phyloP scores from a whole-genome alignment of 2,797 vertebrate genomes.

The Mallotus villosus region DNA sequence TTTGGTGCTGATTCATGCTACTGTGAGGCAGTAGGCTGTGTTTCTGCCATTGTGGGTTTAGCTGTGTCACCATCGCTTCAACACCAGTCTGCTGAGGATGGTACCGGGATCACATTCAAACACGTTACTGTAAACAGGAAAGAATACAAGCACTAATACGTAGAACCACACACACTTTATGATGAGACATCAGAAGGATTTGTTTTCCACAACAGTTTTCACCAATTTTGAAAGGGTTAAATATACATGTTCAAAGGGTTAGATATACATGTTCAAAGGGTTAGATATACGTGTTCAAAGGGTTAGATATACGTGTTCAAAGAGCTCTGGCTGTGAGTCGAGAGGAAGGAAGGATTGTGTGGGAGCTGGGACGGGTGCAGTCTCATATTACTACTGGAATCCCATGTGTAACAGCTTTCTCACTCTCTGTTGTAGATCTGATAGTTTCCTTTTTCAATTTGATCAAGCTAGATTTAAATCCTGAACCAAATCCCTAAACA shows the following conservation, averaged over 20 bases:
- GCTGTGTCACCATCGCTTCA: background rate
- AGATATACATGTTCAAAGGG: conserved; percentile 49
- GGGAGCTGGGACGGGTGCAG: conserved; percentile 72
- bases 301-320: conserved; percentile 49
- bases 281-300: conserved; percentile 46
- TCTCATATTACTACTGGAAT: conserved; percentile 68
- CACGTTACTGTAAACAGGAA: background rate
- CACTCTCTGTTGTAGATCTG: conserved; percentile 59
- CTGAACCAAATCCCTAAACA: conserved; percentile 33
- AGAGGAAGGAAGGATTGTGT: conserved; percentile 66
- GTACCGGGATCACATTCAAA: background rate
- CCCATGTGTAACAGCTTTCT: conserved; percentile 74
- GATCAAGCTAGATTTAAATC: conserved; percentile 49
- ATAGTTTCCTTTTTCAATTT: conserved; percentile 62
- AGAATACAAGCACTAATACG: conserved; percentile 12
- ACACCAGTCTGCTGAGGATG: background rate
- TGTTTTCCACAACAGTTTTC: background rate
- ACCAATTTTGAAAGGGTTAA: conserved; percentile 10
- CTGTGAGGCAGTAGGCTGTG: conserved; percentile 15
- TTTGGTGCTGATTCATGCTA: conserved; percentile 40
- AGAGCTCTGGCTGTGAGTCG: conserved; percentile 35
- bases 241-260: conserved; percentile 46
- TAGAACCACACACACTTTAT: conserved; percentile 5
- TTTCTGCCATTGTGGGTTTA: conserved; percentile 27
- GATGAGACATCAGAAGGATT: conserved; percentile 2